Percentiles rank a stretch among this genome's conserved stretches.
These are phyloP conservation scores for Stomatorhinus walkeri DNA, from an alignment of 2,797 vertebrate genomes.

Conservation along the genomic window DNA sequence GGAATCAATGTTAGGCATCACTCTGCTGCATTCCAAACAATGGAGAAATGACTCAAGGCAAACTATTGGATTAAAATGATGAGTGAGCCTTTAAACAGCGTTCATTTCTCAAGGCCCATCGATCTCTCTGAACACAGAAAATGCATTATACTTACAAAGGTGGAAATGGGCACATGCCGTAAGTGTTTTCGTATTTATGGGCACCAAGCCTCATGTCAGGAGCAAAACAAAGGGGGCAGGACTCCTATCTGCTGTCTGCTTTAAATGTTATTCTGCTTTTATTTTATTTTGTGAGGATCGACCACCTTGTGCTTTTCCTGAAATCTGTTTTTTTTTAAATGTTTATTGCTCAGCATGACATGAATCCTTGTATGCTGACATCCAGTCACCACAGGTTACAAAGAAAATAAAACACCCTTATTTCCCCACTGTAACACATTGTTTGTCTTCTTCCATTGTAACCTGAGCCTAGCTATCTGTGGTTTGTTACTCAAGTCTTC, in stretches of 20 bases:
- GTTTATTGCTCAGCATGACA: conserved; percentile 13
- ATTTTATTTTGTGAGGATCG: neutral
- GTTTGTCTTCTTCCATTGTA: neutral
- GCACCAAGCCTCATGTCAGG: neutral
- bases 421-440: neutral
- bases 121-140: conserved; percentile 4
- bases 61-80: conserved; percentile 28
- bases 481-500: neutral
- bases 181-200: neutral
- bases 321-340: neutral
- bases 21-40: conserved; percentile 16
- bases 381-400: neutral
- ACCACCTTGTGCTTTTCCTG: neutral
- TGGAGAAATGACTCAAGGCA: conserved; percentile 15
- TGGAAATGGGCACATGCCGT: neutral
- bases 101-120: conserved; percentile 20
- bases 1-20: conserved; percentile 24
- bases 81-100: conserved; percentile 19
- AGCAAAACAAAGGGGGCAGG: neutral
- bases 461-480: neutral
- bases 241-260: neutral
- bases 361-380: neutral
- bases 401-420: neutral
- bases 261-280: neutral
- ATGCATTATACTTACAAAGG: conserved; percentile 16